Base-by-base conservation (phyloP, 2,113 vertebrate species). In the Prolemur simus region DNA sequence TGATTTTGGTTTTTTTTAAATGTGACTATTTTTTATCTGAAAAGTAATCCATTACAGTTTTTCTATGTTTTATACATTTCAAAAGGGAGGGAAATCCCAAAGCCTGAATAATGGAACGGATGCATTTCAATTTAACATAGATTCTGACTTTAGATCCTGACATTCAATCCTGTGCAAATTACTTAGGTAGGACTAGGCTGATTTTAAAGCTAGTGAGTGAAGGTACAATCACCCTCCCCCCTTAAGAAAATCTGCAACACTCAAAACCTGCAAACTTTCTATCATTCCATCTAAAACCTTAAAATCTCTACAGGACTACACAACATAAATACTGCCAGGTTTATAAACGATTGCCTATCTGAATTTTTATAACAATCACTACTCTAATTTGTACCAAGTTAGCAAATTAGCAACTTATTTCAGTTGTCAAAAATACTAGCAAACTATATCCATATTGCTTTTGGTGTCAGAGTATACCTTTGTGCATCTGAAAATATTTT, bases 251-350 rank as follows among this genome's bases (percentile, higher is more conserved):
- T 96, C 47, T 91, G 81, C 78, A 97, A 82, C 66, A 97, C 76
- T 89, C 77, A 93, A 94, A 97, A 93, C 96, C 97, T 96, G 95
- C 95, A 76, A 63, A 18, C 18, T 95, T 98, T 98, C 97, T 97
- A 98, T 98, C 95, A 98, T 99, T 99, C 98, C 98, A 98, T 96
- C 94, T 63, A 91, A 98, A 91, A 98, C 66, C 95, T 97, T 94
- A 97, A 97, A 96, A 93, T 98, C 92, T 96, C 86, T 76, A 92
- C 64, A 74, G 94, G 85, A 98, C 85, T 96, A 94, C 87, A 93
- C 77, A 91, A 96, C 64, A 78, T 95, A 98, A 98, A 98, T 98
- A 98, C 98, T 99, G 98, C 98, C 98, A 98, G 95, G 95, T 99
- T 99, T 98, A 91, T 98, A 99, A 98, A 58, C 91, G 92, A 97